phyloP scores from a whole-genome alignment of 2,797 vertebrate species.

The Anniella stebbinsi region DNA sequence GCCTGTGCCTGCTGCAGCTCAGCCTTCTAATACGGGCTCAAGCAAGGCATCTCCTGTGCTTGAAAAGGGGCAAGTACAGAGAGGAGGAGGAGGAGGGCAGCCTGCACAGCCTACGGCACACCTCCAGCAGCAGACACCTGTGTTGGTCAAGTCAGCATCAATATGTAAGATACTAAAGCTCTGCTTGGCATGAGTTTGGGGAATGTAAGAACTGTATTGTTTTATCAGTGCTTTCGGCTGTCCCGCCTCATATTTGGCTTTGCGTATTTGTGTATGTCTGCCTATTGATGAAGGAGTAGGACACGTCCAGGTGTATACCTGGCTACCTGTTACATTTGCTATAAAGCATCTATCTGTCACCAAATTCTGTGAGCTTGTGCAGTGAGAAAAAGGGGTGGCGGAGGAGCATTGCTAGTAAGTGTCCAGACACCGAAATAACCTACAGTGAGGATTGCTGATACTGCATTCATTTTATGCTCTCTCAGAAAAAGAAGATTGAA shows the following conservation, averaged over 20 bases:
- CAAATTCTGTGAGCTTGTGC: neutral
- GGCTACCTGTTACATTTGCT: neutral
- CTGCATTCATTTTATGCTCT: neutral
- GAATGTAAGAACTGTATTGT: neutral
- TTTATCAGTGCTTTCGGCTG: neutral
- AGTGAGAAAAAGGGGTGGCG: too few relatives aligned
- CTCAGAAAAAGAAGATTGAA: neutral
- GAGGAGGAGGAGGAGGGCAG: conserved; percentile 36
- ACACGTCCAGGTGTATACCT: neutral
- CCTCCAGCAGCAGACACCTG: conserved; percentile 81
- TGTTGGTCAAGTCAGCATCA: conserved; percentile 81
- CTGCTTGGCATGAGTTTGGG: neutral
- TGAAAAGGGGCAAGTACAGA: neutral
- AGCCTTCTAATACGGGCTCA: conserved; percentile 54
- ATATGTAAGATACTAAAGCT: conserved; percentile 3
- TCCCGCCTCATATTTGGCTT: neutral
- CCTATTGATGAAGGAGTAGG: neutral
- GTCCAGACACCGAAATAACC: neutral
- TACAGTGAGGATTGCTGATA: neutral
- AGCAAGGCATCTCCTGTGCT: conserved; percentile 27
- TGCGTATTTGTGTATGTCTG: neutral
- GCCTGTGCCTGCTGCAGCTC: conserved; percentile 56
- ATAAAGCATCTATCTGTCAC: neutral
- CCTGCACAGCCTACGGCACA: conserved; percentile 78
- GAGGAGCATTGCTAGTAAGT: neutral